phyloP scores from a whole-genome alignment of 2,797 vertebrate species.

The Sebastes minor region DNA sequence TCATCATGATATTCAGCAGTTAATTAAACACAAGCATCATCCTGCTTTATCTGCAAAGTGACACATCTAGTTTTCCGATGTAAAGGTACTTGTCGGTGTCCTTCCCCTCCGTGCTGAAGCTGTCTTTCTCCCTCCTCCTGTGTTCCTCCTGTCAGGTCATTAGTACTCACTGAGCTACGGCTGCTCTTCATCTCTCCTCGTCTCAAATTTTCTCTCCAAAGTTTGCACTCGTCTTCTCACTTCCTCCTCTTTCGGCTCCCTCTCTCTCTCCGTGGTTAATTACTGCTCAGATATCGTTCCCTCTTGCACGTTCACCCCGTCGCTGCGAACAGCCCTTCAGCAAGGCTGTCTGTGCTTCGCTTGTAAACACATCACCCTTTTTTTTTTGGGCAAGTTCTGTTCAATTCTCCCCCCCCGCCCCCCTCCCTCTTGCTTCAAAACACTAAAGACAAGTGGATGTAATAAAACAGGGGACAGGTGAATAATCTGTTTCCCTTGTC shows the following conservation, averaged over 20 bases:
- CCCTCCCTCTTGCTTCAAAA: neutral
- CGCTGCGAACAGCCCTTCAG: slow-evolving; percentile 7
- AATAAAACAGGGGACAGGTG: neutral
- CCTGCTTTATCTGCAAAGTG: neutral
- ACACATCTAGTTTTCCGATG: neutral
- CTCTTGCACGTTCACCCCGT: neutral
- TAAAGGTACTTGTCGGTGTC: neutral
- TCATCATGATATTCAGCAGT: neutral
- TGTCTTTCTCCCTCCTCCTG: slow-evolving; percentile 33
- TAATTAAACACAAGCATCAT: neutral
- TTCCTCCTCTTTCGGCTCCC: neutral
- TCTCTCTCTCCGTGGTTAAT: slow-evolving; percentile 30
- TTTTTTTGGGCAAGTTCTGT: slow-evolving; percentile 11
- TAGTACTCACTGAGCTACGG: slow-evolving; percentile 33
- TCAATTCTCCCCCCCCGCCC: neutral
- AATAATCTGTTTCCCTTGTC: neutral
- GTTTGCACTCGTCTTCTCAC: neutral
- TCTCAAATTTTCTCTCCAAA: slow-evolving; percentile 9
- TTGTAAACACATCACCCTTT: slow-evolving; percentile 30
- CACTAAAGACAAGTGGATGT: neutral
- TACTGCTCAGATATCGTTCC: slow-evolving; percentile 26
- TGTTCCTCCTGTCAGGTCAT: slow-evolving; percentile 54
- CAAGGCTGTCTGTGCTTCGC: neutral
- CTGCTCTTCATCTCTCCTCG: slow-evolving; percentile 4
- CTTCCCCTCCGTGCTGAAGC: neutral